phyloP scores from a whole-genome alignment of 2,888 invertebrate species.

The Zootermopsis nevadensis region DNA sequence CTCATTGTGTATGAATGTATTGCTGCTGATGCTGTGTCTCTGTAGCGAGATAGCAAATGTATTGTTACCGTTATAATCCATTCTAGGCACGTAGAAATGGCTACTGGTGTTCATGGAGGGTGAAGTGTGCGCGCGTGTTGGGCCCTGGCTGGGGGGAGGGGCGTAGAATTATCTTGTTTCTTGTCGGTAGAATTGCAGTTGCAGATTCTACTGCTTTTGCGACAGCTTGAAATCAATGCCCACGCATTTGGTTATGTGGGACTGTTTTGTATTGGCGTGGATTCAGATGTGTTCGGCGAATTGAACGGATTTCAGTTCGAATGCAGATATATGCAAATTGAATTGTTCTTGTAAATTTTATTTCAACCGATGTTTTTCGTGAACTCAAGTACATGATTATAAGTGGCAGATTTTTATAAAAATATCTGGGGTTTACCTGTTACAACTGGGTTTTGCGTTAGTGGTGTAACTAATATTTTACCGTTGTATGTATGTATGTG shows the following conservation, averaged over 20 bases:
- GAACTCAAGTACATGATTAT: too few relatives aligned
- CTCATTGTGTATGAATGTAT: constrained; percentile 37
- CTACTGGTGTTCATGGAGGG: constrained; percentile 9
- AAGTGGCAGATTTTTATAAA: too few relatives aligned
- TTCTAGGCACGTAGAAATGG: constrained; percentile 21
- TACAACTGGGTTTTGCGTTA: too few relatives aligned
- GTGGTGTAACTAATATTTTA: too few relatives aligned
- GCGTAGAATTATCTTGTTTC: constrained; percentile 36
- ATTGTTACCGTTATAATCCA: constrained; percentile 30
- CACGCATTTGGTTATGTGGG: not conserved
- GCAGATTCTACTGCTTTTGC: not conserved
- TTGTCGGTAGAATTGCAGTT: constrained; percentile 10
- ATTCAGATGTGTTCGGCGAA: too few relatives aligned
- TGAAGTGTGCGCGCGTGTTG: not conserved
- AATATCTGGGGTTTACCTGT: too few relatives aligned
- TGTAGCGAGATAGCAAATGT: not conserved
- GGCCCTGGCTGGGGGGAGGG: not conserved
- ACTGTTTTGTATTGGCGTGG: not conserved
- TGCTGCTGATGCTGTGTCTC: not conserved
- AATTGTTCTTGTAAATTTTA: too few relatives aligned
- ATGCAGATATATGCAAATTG: too few relatives aligned
- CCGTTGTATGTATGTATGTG: too few relatives aligned
- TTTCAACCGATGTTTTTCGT: too few relatives aligned
- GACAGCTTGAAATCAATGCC: not conserved
- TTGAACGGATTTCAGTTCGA: too few relatives aligned